phyloP scores from a whole-genome alignment of 2,888 invertebrate genomes.

The Epinotia demarniana region DNA sequence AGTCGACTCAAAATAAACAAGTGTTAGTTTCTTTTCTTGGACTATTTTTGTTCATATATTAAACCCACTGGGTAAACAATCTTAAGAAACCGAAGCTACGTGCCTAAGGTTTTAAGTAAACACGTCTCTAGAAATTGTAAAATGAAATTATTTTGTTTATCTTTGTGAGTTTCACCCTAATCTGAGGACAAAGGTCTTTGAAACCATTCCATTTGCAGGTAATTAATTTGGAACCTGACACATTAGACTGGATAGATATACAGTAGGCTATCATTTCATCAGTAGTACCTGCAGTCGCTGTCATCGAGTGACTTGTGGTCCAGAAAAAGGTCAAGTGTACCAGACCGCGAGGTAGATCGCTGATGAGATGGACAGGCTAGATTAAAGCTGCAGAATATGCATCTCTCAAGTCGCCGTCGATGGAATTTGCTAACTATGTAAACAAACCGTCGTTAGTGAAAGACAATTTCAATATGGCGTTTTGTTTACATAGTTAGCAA shows the following conservation, averaged over 20 bases:
- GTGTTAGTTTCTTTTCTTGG: not conserved
- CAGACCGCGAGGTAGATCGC: no score
- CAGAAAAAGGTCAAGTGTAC: no score
- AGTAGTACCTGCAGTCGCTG: no score
- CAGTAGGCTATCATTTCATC: conserved; percentile 12
- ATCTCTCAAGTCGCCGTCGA: no score
- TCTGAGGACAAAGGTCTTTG: conserved; percentile 43
- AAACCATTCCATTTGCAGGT: conserved; percentile 43
- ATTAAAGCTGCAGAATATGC: no score
- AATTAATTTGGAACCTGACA: conserved; percentile 44
- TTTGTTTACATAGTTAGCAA: no score
- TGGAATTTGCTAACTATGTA: no score
- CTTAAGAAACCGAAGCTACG: not conserved
- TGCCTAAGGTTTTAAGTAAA: conserved; percentile 12
- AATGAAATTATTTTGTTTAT: conserved; percentile 38
- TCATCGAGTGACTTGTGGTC: no score
- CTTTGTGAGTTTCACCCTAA: conserved; percentile 38
- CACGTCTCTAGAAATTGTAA: conserved; percentile 17
- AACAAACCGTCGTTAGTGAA: no score
- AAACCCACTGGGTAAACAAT: conserved; percentile 14
- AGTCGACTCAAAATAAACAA: not conserved
- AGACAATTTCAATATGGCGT: no score
- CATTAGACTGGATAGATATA: not conserved
- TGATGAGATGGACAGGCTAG: no score
- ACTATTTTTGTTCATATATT: not conserved